phyloP scores from a whole-genome alignment of 1,140 invertebrate species.

The Paraescarpia echinospica region DNA sequence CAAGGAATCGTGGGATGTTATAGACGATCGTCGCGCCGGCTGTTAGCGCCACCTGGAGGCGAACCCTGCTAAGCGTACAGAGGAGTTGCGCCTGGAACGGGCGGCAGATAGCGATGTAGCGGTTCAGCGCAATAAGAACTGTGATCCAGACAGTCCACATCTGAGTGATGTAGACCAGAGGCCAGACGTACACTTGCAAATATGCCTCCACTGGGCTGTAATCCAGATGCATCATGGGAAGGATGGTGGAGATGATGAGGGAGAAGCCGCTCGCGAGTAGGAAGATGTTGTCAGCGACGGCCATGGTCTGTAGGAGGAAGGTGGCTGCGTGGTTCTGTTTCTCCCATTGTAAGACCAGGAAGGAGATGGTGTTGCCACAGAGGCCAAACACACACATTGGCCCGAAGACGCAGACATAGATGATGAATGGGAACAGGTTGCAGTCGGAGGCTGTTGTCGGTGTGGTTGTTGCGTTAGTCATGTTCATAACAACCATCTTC shows the following conservation, averaged over 20 bases:
- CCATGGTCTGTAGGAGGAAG: conserved; percentile 29
- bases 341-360: conserved; percentile 24
- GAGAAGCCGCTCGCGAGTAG: conserved; percentile 22
- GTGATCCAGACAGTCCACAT: conserved; percentile 31
- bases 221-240: neutral
- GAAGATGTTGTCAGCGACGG: conserved; percentile 27
- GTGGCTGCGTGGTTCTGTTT: conserved; percentile 25
- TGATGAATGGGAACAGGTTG: conserved; percentile 17
- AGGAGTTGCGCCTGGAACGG: conserved; percentile 25
- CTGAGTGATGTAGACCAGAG: conserved; percentile 28
- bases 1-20: conserved; percentile 26
- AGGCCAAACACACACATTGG: conserved; percentile 25
- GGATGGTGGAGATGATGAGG: conserved; percentile 18
- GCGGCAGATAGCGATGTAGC: conserved; percentile 29
- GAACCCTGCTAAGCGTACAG: conserved; percentile 23
- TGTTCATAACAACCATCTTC: neutral
- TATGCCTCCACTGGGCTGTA: neutral
- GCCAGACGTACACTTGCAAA: conserved; percentile 14
- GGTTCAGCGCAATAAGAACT: conserved; percentile 29
- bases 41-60: conserved; percentile 23
- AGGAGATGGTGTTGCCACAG: conserved; percentile 25
- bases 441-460: conserved; percentile 1
- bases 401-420: conserved; percentile 25
- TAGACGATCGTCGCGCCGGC: conserved; percentile 20
- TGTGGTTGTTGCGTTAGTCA: neutral